Evolutionary conservation across 2,888 invertebrate genomes (phyloP).

Genomic region (Lycia hirtaria): DNA sequence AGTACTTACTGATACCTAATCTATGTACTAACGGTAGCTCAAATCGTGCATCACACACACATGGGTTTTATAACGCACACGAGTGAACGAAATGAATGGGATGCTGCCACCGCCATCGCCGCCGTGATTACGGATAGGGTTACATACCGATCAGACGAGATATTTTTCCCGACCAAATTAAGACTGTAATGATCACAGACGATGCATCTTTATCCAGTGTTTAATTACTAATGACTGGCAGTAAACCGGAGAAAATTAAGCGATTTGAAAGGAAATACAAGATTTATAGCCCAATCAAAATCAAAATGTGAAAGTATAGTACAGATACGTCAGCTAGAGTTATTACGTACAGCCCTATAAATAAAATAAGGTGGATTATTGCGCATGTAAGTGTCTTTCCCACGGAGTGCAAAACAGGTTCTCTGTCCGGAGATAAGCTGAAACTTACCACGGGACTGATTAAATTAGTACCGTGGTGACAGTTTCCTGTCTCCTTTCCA

Average conservation of each 20-base stretch:
- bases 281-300: slow-evolving; percentile 45
- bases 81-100: slow-evolving; percentile 67
- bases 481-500: slow-evolving; percentile 75
- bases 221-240: slow-evolving; percentile 34
- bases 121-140: slow-evolving; percentile 62
- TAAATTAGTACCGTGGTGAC: slow-evolving; percentile 80
- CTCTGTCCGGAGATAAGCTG: slow-evolving; percentile 73
- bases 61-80: slow-evolving; percentile 40
- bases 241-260: slow-evolving; percentile 34
- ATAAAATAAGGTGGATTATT: slow-evolving; percentile 76
- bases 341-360: slow-evolving; percentile 66
- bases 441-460: slow-evolving; percentile 72
- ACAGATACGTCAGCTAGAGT: slow-evolving; percentile 48
- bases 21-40: slow-evolving; percentile 67
- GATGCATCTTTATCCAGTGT: slow-evolving; percentile 30
- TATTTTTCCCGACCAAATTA: slow-evolving; percentile 31
- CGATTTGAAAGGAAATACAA: slow-evolving; percentile 33
- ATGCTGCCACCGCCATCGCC: slow-evolving; percentile 63
- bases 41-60: slow-evolving; percentile 51
- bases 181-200: slow-evolving; percentile 35
- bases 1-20: slow-evolving; percentile 57
- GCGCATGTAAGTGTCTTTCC: slow-evolving; percentile 77
- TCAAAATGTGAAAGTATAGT: slow-evolving; percentile 58
- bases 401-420: slow-evolving; percentile 83
- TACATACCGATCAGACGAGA: slow-evolving; percentile 49